A percentile compares a stretch with the other conserved stretches of the same genome.
phyloP scores from a whole-genome alignment of 2,797 vertebrate species.

The Phylloscopus collybita region DNA sequence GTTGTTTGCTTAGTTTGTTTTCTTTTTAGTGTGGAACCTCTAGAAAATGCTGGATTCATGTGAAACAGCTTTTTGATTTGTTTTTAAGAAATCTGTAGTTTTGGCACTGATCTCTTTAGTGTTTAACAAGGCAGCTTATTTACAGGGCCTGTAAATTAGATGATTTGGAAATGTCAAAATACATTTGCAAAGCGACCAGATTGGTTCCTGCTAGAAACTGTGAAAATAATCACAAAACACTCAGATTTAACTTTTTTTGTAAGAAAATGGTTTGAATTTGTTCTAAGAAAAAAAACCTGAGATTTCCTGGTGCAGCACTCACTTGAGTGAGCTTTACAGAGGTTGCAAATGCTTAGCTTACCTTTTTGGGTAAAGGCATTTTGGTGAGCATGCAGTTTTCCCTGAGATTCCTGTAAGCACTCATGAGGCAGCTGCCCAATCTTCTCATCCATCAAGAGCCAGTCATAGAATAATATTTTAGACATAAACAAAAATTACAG shows the following conservation, averaged over 20 bases:
- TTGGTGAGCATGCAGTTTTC: constrained; percentile 44
- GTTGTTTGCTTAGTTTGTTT: not conserved
- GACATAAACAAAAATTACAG: constrained; percentile 61
- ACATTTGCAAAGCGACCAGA: not conserved
- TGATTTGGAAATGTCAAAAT: not conserved
- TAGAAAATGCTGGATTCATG: not conserved
- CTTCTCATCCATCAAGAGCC: constrained; percentile 41
- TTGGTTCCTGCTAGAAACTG: not conserved
- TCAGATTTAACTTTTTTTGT: not conserved
- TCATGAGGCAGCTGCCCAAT: constrained; percentile 33
- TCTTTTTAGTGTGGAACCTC: not conserved
- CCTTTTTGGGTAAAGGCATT: constrained; percentile 18
- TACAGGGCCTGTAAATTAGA: not conserved
- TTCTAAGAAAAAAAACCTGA: not conserved
- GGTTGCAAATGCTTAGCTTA: not conserved
- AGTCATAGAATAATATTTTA: constrained; percentile 43
- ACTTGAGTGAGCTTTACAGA: not conserved
- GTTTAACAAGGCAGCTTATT: not conserved
- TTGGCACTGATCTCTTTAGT: not conserved
- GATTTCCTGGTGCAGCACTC: not conserved
- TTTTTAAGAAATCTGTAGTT: not conserved
- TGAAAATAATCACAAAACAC: not conserved
- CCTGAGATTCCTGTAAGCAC: constrained; percentile 51
- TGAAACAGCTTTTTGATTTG: not conserved
- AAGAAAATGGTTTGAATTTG: not conserved